These are phyloP conservation scores for Carettochelys insculpta DNA, from an alignment of 2,113 vertebrate genomes.

Conservation along the genomic window DNA sequence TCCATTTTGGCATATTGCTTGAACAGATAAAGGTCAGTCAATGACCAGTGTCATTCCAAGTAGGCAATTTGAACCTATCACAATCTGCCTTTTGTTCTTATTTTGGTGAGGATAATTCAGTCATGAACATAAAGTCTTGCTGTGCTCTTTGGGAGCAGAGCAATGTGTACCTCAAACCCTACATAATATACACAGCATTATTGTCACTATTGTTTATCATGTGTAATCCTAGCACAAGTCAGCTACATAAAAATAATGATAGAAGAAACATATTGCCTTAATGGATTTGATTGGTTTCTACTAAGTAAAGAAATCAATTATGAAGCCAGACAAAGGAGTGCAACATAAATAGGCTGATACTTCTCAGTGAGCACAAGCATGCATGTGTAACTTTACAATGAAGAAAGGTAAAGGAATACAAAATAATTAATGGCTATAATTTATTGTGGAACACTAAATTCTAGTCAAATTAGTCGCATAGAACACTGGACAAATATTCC, in stretches of 20 bases:
- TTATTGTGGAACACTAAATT: slow-evolving; percentile 65
- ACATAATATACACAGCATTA: not conserved
- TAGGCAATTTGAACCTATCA: not conserved
- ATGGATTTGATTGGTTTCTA: not conserved
- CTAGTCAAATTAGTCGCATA: slow-evolving; percentile 29
- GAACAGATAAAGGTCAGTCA: not conserved
- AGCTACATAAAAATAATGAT: not conserved
- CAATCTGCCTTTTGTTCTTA: not conserved
- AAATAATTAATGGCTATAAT: slow-evolving; percentile 52
- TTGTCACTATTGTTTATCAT: not conserved
- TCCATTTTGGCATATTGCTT: not conserved
- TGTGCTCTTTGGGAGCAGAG: not conserved
- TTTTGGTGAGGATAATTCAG: not conserved
- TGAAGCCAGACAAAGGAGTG: not conserved
- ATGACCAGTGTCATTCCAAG: not conserved
- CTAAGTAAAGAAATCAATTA: not conserved
- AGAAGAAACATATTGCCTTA: not conserved
- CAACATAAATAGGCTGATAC: not conserved
- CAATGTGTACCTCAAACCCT: not conserved
- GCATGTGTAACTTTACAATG: not conserved
- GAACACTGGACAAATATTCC: slow-evolving; percentile 5
- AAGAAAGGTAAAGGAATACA: slow-evolving; percentile 16
- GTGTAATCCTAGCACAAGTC: not conserved
- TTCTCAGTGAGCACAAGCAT: not conserved
- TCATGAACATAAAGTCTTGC: not conserved